phyloP scores from a whole-genome alignment of 2,888 invertebrate genomes.

The Noctua janthe region DNA sequence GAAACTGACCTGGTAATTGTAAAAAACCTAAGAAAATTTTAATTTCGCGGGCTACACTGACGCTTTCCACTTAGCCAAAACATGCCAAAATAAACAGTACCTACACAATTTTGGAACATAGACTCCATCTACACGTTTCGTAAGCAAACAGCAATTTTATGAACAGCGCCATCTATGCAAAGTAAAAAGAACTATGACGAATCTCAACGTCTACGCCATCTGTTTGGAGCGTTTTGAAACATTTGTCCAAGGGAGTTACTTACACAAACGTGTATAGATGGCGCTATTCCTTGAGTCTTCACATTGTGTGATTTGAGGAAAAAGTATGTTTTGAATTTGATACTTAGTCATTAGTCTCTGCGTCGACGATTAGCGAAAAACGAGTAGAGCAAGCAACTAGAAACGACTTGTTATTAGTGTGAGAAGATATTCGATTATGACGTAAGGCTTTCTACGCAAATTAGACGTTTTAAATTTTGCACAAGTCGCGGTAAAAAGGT shows the following conservation, averaged over 20 bases:
- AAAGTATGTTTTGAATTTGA: not conserved
- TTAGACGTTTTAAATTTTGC: too few species aligned
- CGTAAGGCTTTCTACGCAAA: too few species aligned
- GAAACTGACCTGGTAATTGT: too few species aligned
- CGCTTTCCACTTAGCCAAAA: too few species aligned
- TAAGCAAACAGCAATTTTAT: accelerated
- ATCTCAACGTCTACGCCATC: not conserved
- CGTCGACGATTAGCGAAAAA: not conserved
- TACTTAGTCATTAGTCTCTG: not conserved
- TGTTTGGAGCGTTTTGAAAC: not conserved
- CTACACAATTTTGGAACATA: not conserved
- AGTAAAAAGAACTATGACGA: not conserved
- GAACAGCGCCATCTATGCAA: constrained; percentile 25
- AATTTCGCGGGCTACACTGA: too few species aligned
- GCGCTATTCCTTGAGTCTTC: not conserved
- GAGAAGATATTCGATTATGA: too few species aligned
- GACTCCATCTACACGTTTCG: constrained; percentile 3
- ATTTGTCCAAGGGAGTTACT: not conserved
- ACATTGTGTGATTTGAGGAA: not conserved
- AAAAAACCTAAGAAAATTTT: too few species aligned
- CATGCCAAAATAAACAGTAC: not conserved
- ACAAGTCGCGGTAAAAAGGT: too few species aligned
- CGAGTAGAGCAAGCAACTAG: not conserved
- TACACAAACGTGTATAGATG: constrained; percentile 8
- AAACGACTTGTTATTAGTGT: not conserved